A percentile compares a stretch with the other conserved stretches of the same genome.
Conservation (phyloP, 2,888 invertebrate species). For the Temnothorax unifasciatus region DNA sequence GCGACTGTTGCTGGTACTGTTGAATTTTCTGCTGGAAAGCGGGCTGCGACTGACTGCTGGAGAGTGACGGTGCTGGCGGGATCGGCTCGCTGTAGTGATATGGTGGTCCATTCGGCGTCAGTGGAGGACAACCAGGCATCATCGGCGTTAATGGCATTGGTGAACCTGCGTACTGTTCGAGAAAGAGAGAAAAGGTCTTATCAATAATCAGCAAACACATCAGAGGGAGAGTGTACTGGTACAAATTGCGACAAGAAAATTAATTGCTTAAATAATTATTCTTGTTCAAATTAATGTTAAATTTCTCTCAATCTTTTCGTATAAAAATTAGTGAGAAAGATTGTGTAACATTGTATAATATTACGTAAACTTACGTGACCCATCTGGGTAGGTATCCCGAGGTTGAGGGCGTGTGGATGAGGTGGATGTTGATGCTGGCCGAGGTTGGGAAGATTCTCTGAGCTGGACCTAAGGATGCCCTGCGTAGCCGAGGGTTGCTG, state of each 20-base stretch:
- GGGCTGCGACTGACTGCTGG: slow-evolving; percentile 84
- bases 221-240: background rate
- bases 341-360: slow-evolving; percentile 5
- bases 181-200: background rate
- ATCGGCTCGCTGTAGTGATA: slow-evolving; percentile 88
- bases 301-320: background rate
- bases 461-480: slow-evolving; percentile 83
- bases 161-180: slow-evolving; percentile 82
- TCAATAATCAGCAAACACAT: background rate
- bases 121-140: slow-evolving; percentile 85
- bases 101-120: slow-evolving; percentile 87
- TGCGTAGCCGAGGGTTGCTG: slow-evolving; percentile 83
- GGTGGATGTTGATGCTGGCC: slow-evolving; percentile 81
- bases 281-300: background rate
- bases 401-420: slow-evolving; percentile 84
- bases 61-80: slow-evolving; percentile 86
- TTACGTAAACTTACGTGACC: slow-evolving; percentile 76
- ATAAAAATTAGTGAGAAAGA: background rate
- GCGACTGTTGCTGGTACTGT: slow-evolving; percentile 79
- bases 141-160: slow-evolving; percentile 85
- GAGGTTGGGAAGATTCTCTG: slow-evolving; percentile 84
- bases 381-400: slow-evolving; percentile 83
- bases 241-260: background rate
- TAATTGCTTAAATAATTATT: slow-evolving; percentile 4
- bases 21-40: slow-evolving; percentile 84